Evolutionary conservation across 2,797 vertebrate genomes (phyloP).

Genomic region (Characodon lateralis): DNA sequence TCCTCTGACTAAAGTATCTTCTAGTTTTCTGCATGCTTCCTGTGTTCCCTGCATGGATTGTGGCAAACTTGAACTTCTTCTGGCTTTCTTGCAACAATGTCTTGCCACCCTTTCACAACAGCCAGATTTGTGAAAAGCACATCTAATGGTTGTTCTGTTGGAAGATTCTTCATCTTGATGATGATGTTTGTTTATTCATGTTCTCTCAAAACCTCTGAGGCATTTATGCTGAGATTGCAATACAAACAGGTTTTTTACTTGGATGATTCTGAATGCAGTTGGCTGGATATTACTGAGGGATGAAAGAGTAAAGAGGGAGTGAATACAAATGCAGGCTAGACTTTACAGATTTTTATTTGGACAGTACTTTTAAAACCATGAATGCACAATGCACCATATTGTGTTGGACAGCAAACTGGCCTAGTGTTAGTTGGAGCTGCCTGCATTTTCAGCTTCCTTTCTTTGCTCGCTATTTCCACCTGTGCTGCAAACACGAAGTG

Average conservation of each 20-base stretch:
- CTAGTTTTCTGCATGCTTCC: no score
- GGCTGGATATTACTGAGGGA: background rate
- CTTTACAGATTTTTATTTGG: background rate
- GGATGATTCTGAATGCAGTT: background rate
- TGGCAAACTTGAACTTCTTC: no score
- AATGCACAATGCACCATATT: no score
- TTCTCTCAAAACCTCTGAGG: background rate
- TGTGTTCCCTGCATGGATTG: no score
- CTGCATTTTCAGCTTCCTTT: conserved; percentile 15
- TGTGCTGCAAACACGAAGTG: conserved; percentile 48
- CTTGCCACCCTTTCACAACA: no score
- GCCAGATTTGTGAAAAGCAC: no score
- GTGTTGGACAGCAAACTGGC: background rate
- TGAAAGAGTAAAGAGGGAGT: background rate
- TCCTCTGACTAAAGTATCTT: no score
- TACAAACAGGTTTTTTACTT: background rate
- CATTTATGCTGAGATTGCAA: background rate
- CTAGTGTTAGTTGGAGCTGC: conserved; percentile 3
- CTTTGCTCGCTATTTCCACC: conserved; percentile 22
- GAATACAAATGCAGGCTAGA: background rate
- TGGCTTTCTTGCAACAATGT: no score
- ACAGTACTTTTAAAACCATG: background rate
- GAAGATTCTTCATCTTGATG: no score
- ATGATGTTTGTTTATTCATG: background rate
- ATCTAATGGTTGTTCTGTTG: no score